Conservation (phyloP, 1,140 invertebrate species). For the Octopus bimaculoides region DNA sequence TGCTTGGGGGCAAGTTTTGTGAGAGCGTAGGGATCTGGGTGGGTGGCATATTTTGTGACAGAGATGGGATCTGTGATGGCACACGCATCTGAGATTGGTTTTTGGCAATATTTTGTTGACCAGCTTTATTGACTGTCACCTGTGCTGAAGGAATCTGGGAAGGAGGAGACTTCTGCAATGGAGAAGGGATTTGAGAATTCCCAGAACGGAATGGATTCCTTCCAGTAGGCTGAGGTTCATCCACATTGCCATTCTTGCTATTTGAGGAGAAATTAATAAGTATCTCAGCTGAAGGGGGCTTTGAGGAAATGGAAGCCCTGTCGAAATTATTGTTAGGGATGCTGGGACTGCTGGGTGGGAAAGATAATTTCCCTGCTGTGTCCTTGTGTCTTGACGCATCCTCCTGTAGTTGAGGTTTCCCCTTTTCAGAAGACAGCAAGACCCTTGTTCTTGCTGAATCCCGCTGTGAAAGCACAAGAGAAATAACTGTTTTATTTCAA, state of each 20-base stretch:
- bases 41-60: not conserved
- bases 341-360: no score
- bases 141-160: no score
- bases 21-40: not conserved
- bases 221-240: not conserved
- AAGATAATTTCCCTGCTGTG: no score
- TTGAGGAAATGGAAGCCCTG: not conserved
- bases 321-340: not conserved
- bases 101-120: no score
- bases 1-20: not conserved
- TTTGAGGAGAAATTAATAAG: not conserved
- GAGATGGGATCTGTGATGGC: not conserved
- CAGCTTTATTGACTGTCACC: no score
- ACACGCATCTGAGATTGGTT: no score
- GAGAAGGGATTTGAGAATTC: no score
- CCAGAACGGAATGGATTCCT: not conserved
- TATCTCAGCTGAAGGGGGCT: not conserved
- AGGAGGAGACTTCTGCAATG: no score
- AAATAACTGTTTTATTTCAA: not conserved
- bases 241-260: not conserved
- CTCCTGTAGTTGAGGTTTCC: not conserved
- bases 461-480: slow-evolving; percentile 3
- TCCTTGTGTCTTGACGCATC: not conserved
- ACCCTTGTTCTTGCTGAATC: not conserved
- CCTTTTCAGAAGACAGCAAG: not conserved